Evolutionary conservation across 1,140 invertebrate genomes (phyloP).

Genomic region (Tetragnatha versicolor): DNA sequence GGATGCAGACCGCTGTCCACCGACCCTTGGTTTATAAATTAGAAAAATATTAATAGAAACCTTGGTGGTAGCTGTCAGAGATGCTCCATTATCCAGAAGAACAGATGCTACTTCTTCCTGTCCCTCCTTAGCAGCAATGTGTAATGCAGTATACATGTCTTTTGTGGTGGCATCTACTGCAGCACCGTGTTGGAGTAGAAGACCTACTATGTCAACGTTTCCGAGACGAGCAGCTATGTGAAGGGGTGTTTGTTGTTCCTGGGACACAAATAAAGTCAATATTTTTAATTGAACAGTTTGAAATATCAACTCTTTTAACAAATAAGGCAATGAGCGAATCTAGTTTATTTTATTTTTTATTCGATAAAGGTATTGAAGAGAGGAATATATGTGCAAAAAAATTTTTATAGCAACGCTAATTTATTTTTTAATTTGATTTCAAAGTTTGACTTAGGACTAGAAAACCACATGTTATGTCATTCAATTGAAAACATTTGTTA

Average conservation of each 20-base stretch:
- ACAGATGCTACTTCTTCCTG: slow-evolving; percentile 94
- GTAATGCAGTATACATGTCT: slow-evolving; percentile 96
- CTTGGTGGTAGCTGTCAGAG: slow-evolving; percentile 90
- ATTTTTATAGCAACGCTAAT: too few relatives aligned
- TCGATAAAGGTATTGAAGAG: neutral
- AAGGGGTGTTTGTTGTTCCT: slow-evolving; percentile 93
- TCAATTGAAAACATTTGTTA: too few relatives aligned
- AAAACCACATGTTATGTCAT: too few relatives aligned
- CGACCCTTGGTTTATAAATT: too few relatives aligned
- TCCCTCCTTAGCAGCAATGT: slow-evolving; percentile 98
- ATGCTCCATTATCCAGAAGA: slow-evolving; percentile 94
- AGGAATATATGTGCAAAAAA: neutral
- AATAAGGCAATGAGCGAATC: too few relatives aligned
- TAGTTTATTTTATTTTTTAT: too few relatives aligned
- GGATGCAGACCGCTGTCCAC: too few relatives aligned
- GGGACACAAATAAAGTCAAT: neutral
- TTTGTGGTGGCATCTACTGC: slow-evolving; percentile 87
- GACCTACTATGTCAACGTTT: slow-evolving; percentile 93
- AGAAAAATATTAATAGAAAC: too few relatives aligned
- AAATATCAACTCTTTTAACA: neutral
- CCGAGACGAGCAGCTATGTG: slow-evolving; percentile 95
- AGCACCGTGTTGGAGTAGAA: slow-evolving; percentile 91
- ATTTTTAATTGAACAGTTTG: neutral
- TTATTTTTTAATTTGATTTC: too few relatives aligned
- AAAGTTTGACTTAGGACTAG: too few relatives aligned